phyloP scores from a whole-genome alignment of 2,113 vertebrate genomes.

The Syngnathus floridae region DNA sequence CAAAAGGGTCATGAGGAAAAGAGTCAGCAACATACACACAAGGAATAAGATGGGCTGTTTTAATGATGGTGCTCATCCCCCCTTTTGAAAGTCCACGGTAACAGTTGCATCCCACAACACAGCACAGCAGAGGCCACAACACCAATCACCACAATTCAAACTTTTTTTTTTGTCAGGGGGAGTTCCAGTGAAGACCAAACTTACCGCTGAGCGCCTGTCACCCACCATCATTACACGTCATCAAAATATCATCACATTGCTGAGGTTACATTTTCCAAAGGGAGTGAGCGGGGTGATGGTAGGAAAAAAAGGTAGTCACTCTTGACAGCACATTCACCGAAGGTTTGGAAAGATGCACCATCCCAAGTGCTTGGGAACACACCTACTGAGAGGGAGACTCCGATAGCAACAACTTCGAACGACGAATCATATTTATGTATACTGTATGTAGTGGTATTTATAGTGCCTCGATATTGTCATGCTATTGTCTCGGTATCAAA shows the following conservation, averaged over 20 bases:
- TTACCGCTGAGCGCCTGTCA: conserved; percentile 64
- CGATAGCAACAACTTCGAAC: conserved; percentile 18
- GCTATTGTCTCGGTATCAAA: too few species aligned
- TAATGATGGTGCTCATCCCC: conserved; percentile 64
- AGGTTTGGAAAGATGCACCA: conserved; percentile 45
- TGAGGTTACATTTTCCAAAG: conserved; percentile 58
- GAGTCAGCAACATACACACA: conserved; percentile 42
- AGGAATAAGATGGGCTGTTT: conserved; percentile 53
- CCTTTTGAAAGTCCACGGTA: conserved; percentile 50
- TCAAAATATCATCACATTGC: conserved; percentile 67
- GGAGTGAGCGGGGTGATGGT: conserved; percentile 6
- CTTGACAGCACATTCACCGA: conserved; percentile 37
- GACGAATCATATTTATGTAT: too few species aligned
- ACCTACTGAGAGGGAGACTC: conserved; percentile 39
- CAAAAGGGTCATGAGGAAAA: conserved; percentile 50
- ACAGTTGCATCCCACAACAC: conserved; percentile 56
- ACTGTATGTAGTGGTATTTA: too few species aligned
- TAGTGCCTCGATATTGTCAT: too few species aligned
- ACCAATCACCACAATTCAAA: conserved; percentile 40
- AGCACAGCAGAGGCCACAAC: conserved; percentile 50
- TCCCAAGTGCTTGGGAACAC: conserved; percentile 46
- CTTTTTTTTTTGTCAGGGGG: conserved; percentile 38
- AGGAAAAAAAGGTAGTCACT: conserved; percentile 36
- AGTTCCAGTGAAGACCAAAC: conserved; percentile 63
- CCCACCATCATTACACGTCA: conserved; percentile 73